phyloP scores from a whole-genome alignment of 2,113 vertebrate species.

The Nyctereutes procyonoides region DNA sequence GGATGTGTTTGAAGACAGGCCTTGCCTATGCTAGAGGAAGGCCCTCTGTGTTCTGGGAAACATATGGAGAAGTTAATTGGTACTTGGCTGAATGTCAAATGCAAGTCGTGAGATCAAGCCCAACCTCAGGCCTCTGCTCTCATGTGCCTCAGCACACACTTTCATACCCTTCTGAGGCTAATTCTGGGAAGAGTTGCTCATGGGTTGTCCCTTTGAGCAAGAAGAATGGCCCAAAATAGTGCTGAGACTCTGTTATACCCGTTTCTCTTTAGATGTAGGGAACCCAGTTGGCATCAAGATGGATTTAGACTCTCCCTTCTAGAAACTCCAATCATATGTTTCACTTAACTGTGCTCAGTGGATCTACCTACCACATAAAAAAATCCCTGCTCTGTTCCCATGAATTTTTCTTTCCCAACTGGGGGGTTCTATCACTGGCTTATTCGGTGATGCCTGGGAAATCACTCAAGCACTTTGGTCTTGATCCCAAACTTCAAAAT shows the following conservation, averaged over 20 bases:
- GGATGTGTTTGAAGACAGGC: neutral
- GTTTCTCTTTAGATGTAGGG: neutral
- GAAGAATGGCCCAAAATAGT: neutral
- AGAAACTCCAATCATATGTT: neutral
- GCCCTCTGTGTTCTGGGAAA: neutral
- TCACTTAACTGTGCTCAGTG: neutral
- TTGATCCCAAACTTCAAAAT: conserved; percentile 34
- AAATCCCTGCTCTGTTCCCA: neutral
- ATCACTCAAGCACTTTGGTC: neutral
- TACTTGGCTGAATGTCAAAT: neutral
- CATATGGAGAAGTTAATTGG: neutral
- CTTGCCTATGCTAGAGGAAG: neutral
- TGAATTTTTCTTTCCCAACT: neutral
- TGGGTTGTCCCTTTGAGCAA: neutral
- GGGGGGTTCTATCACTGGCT: neutral
- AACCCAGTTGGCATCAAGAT: neutral
- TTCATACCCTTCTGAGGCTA: neutral
- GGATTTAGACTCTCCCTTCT: neutral
- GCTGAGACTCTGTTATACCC: neutral
- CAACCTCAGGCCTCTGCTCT: neutral
- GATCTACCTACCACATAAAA: neutral
- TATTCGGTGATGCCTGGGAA: neutral
- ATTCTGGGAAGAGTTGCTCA: neutral
- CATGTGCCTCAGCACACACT: neutral
- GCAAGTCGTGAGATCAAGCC: neutral